Evolutionary conservation across 1,140 invertebrate genomes (phyloP).

Genomic region (Drosophila serrata): DNA sequence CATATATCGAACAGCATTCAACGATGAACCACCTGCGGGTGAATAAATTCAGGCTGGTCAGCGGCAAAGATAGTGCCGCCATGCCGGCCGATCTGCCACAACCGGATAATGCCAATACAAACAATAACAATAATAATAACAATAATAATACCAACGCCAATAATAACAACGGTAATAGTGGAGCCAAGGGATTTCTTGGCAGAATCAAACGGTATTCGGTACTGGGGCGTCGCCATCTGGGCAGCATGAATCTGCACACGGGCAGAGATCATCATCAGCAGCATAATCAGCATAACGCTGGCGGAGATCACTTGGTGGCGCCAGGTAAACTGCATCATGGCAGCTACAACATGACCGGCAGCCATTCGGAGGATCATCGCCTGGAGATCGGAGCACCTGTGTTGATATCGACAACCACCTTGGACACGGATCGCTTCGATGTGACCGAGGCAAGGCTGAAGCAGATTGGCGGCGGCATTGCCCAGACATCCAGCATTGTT

Average conservation of each 20-base stretch:
- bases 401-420: slow-evolving; percentile 81
- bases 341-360: slow-evolving; percentile 84
- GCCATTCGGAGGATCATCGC: slow-evolving; percentile 79
- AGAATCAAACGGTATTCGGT: slow-evolving; percentile 82
- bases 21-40: slow-evolving; percentile 82
- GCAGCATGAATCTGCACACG: slow-evolving; percentile 53
- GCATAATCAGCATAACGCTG: background rate
- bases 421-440: slow-evolving; percentile 80
- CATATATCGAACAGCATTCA: slow-evolving; percentile 25
- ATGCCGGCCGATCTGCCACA: slow-evolving; percentile 45
- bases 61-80: slow-evolving; percentile 64
- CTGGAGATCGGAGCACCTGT: slow-evolving; percentile 82
- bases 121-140: slow-evolving; percentile 15
- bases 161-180: slow-evolving; percentile 29
- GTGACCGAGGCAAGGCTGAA: slow-evolving; percentile 74
- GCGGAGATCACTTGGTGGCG: slow-evolving; percentile 40
- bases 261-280: background rate
- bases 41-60: slow-evolving; percentile 77
- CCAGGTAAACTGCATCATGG: slow-evolving; percentile 67
- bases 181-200: slow-evolving; percentile 68
- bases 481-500: slow-evolving; percentile 62
- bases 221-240: slow-evolving; percentile 66
- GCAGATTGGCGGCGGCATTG: slow-evolving; percentile 79
- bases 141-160: slow-evolving; percentile 10
- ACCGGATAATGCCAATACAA: slow-evolving; percentile 18